Conservation (phyloP, 2,113 vertebrate genomes). For the Osmerus mordax region DNA sequence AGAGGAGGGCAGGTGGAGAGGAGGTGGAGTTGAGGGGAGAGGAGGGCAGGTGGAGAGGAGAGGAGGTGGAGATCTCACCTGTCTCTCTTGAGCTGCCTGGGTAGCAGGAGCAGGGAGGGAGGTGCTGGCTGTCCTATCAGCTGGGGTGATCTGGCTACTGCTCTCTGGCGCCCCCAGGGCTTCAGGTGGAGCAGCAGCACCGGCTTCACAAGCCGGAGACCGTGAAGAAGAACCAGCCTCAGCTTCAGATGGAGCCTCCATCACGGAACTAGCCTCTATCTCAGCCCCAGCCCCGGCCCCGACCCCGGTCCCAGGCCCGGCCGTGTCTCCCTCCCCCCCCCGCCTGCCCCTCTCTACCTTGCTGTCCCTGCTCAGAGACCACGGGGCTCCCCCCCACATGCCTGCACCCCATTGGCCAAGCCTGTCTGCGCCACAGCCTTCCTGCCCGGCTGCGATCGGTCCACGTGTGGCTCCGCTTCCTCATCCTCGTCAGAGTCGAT, state of each 20-base stretch:
- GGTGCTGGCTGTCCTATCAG: conserved; percentile 62
- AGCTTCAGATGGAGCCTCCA: not conserved
- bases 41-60: no score
- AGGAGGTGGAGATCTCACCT: not conserved
- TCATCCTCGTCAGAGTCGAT: conserved; percentile 97
- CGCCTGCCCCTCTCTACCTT: conserved; percentile 1
- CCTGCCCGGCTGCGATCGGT: conserved; percentile 26
- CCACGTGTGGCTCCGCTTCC: conserved; percentile 53
- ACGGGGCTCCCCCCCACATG: not conserved
- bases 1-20: not conserved
- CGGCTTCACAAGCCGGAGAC: conserved; percentile 13
- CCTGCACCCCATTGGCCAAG: conserved; percentile 8
- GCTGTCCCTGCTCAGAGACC: conserved; percentile 19
- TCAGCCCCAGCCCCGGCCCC: conserved; percentile 53
- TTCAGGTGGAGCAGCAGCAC: not conserved
- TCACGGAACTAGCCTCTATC: conserved; percentile 52
- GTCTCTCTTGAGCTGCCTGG: no score
- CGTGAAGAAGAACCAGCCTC: conserved; percentile 8
- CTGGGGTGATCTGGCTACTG: conserved; percentile 63
- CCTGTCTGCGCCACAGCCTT: conserved; percentile 8
- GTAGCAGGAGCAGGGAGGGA: conserved; percentile 58
- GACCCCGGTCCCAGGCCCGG: not conserved
- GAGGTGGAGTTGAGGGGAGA: not conserved
- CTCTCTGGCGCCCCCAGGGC: conserved; percentile 13
- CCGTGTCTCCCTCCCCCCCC: not conserved